A percentile compares a stretch with the other conserved stretches of the same genome.
Conservation (phyloP, 1,140 invertebrate species). For the Psix sp. region DNA sequence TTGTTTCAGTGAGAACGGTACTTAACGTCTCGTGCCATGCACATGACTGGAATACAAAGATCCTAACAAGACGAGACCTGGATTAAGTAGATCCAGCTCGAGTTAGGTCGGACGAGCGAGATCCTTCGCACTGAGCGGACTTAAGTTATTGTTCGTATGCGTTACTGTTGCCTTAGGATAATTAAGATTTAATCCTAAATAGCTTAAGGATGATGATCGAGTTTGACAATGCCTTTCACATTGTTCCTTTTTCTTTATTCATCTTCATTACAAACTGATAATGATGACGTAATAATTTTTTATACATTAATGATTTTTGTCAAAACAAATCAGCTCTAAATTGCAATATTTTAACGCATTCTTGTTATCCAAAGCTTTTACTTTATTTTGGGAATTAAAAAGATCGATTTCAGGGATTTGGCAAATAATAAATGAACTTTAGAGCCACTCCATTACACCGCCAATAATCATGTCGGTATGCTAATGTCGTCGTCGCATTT, state of each 20-base stretch:
- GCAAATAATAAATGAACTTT: constrained; percentile 72
- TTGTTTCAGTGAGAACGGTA: constrained; percentile 58
- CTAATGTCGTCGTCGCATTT: constrained; percentile 74
- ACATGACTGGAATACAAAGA: constrained; percentile 63
- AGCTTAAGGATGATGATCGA: constrained; percentile 67
- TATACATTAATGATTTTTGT: too few species aligned
- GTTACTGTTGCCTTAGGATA: constrained; percentile 73
- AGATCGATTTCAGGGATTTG: constrained; percentile 51
- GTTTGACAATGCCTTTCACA: constrained; percentile 65
- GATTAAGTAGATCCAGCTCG: constrained; percentile 72
- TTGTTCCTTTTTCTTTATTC: constrained; percentile 23
- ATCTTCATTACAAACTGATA: constrained; percentile 11
- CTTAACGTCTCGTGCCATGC: constrained; percentile 58
- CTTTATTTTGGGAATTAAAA: too few species aligned
- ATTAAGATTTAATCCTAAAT: constrained; percentile 72
- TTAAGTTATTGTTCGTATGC: constrained; percentile 73
- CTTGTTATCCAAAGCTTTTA: too few species aligned
- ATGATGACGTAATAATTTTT: too few species aligned
- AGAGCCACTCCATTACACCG: constrained; percentile 65
- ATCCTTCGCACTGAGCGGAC: constrained; percentile 64
- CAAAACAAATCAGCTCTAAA: too few species aligned
- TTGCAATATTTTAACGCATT: too few species aligned
- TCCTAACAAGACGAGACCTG: constrained; percentile 68
- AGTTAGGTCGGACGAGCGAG: constrained; percentile 69
- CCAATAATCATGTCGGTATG: constrained; percentile 73